Conservation (phyloP, 2,888 invertebrate genomes). For the Hipparchia sbordonii region DNA sequence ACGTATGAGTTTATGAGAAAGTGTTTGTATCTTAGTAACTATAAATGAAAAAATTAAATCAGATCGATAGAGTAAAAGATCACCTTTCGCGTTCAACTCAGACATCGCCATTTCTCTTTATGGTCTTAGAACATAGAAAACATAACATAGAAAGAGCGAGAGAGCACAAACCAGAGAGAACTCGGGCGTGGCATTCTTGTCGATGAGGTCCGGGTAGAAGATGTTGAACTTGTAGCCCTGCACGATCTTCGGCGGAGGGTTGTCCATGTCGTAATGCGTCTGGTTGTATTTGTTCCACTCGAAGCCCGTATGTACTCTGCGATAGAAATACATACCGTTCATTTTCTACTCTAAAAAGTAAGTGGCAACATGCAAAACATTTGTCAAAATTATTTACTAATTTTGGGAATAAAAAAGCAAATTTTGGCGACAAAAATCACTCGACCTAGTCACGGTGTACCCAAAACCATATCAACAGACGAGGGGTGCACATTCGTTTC, state of each 20-base stretch:
- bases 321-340: slow-evolving; percentile 9
- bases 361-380: no score
- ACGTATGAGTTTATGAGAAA: no score
- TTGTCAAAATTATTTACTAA: no score
- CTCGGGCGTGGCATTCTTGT: slow-evolving; percentile 95
- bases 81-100: no score
- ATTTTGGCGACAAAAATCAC: no score
- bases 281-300: slow-evolving; percentile 99
- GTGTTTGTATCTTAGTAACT: no score
- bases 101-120: no score
- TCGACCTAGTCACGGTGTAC: background rate
- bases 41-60: no score
- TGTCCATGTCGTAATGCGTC: slow-evolving; percentile 99
- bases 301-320: slow-evolving; percentile 96
- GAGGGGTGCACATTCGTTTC: background rate
- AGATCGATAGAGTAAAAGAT: no score
- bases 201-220: slow-evolving; percentile 99
- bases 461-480: background rate
- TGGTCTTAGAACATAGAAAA: no score
- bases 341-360: background rate
- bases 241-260: slow-evolving; percentile 99
- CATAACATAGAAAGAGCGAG: no score
- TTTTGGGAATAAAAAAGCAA: no score
- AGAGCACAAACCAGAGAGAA: slow-evolving; percentile 89
- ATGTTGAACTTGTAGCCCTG: slow-evolving; percentile 99